Conservation (phyloP, 1,140 invertebrate genomes). For the Odontomachus brunneus region DNA sequence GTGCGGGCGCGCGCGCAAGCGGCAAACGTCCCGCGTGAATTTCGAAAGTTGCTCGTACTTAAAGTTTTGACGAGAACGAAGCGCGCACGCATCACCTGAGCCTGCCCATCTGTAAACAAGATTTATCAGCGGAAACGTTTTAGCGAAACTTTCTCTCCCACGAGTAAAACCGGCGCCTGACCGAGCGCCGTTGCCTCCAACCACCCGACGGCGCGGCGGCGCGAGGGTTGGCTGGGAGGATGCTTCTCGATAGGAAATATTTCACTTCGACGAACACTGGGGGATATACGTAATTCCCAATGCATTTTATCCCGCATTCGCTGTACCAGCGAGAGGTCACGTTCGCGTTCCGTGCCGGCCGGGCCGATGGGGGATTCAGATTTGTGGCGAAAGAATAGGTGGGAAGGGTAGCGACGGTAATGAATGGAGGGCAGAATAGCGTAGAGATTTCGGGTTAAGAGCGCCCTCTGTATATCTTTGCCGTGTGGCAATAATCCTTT, state of each 20-base stretch:
- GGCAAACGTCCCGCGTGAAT: constrained; percentile 65
- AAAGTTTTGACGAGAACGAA: constrained; percentile 77
- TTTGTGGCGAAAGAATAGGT: constrained; percentile 65
- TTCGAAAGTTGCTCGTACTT: constrained; percentile 73
- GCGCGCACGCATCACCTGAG: constrained; percentile 78
- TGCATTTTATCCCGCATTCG: constrained; percentile 77
- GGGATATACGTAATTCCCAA: constrained; percentile 79
- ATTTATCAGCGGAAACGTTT: constrained; percentile 81
- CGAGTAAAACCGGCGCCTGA: constrained; percentile 74
- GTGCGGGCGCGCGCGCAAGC: too few relatives aligned
- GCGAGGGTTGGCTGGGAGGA: constrained; percentile 39
- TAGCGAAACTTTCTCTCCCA: constrained; percentile 79
- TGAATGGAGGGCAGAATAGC: constrained; percentile 63
- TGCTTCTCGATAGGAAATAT: constrained; percentile 79
- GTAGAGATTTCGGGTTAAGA: constrained; percentile 68
- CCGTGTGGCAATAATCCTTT: constrained; percentile 54
- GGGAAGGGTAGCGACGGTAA: constrained; percentile 48
- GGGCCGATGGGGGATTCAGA: constrained; percentile 64
- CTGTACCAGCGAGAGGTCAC: constrained; percentile 66
- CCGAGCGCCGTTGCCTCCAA: constrained; percentile 63
- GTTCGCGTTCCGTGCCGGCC: constrained; percentile 57
- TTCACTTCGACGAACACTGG: constrained; percentile 75
- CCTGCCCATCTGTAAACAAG: constrained; percentile 81
- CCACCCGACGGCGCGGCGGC: constrained; percentile 1
- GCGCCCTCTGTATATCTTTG: constrained; percentile 51